Percentiles rank a stretch among this genome's conserved stretches.
Conservation (phyloP, 2,888 invertebrate species). For the Acleris literana region DNA sequence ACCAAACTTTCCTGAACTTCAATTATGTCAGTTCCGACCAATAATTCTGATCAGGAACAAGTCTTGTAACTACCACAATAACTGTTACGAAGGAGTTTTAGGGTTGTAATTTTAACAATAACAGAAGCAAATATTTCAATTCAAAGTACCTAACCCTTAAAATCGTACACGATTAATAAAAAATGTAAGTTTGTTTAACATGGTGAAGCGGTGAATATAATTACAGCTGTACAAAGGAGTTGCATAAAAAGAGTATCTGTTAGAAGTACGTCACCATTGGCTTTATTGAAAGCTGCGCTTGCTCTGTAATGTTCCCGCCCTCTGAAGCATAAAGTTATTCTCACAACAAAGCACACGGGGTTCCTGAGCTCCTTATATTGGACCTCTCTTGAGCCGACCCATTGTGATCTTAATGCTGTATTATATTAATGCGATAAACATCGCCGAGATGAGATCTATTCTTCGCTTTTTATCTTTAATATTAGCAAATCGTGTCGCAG, state of each 20-base stretch:
- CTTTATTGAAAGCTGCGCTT: constrained; percentile 75
- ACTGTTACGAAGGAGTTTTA: background rate
- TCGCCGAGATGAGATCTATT: constrained; percentile 68
- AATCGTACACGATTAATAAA: constrained; percentile 5
- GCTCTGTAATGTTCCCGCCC: constrained; percentile 71
- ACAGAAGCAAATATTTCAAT: constrained; percentile 7
- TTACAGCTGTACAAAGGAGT: constrained; percentile 69
- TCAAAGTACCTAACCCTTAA: background rate
- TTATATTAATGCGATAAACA: constrained; percentile 84
- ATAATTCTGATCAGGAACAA: background rate
- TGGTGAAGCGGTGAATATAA: constrained; percentile 53
- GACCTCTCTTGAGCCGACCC: constrained; percentile 78
- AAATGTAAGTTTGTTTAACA: constrained; percentile 13
- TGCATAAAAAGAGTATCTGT: constrained; percentile 67
- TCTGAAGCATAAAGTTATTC: constrained; percentile 80
- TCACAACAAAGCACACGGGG: constrained; percentile 78
- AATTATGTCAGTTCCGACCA: background rate
- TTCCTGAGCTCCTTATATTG: constrained; percentile 80
- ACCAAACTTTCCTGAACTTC: constrained; percentile 13
- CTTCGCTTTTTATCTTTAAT: constrained; percentile 68
- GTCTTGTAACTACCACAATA: background rate
- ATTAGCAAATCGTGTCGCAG: constrained; percentile 60
- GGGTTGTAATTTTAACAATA: background rate
- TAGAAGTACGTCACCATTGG: constrained; percentile 65
- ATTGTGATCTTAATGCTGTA: constrained; percentile 82